Evolutionary conservation across 2,797 vertebrate genomes (phyloP).

Genomic region (Alauda arvensis): DNA sequence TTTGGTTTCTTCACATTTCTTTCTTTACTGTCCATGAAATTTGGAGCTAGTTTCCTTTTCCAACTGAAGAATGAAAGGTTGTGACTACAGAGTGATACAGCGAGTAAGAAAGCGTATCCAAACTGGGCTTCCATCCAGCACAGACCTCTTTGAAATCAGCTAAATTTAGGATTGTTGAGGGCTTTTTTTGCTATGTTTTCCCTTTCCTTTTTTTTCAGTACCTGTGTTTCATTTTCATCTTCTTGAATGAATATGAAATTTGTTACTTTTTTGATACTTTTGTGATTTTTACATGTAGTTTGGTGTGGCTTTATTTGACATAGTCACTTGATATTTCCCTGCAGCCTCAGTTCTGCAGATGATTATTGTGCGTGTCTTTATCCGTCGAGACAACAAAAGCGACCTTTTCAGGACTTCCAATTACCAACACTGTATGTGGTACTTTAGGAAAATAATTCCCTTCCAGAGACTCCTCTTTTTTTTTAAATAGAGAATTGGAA

Average conservation of each 20-base stretch:
- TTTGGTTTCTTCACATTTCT: slow-evolving; percentile 56
- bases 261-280: background rate
- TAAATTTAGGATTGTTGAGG: slow-evolving; percentile 16
- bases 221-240: background rate
- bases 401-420: slow-evolving; percentile 37
- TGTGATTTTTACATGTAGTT: background rate
- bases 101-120: slow-evolving; percentile 49
- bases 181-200: background rate
- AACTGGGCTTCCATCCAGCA: slow-evolving; percentile 5
- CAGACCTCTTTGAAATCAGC: slow-evolving; percentile 39
- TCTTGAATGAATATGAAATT: background rate
- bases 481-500: background rate
- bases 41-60: slow-evolving; percentile 68
- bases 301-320: background rate
- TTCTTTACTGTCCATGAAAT: slow-evolving; percentile 61
- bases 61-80: slow-evolving; percentile 57
- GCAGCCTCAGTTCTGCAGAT: background rate
- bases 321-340: background rate
- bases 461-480: background rate
- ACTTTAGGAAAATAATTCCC: slow-evolving; percentile 32
- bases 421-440: slow-evolving; percentile 33
- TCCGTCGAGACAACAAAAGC: slow-evolving; percentile 12
- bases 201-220: slow-evolving; percentile 21
- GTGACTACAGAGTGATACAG: slow-evolving; percentile 57
- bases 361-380: slow-evolving; percentile 8